Evolutionary conservation across 2,888 invertebrate species (phyloP).

Genomic region (Timandra comae): DNA sequence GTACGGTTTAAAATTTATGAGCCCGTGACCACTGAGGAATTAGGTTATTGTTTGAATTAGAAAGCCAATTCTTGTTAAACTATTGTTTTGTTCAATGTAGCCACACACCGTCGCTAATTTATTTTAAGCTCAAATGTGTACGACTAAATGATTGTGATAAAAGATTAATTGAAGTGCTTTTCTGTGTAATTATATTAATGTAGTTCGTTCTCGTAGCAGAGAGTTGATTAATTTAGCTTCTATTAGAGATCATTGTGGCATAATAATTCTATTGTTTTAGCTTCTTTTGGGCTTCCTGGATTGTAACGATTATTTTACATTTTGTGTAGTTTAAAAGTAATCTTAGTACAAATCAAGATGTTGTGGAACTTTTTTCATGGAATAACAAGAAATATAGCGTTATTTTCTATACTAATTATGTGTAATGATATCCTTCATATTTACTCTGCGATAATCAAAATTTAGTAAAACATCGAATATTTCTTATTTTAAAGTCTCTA

Average conservation of each 20-base stretch:
- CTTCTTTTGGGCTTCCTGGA: too few species aligned
- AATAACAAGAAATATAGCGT: too few species aligned
- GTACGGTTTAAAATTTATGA: slow-evolving; percentile 60
- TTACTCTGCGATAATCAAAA: too few species aligned
- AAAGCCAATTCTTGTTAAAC: slow-evolving; percentile 22
- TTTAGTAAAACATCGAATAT: too few species aligned
- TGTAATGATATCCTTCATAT: too few species aligned
- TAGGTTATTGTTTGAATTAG: slow-evolving; percentile 54
- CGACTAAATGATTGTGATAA: slow-evolving; percentile 13
- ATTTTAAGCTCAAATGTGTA: slow-evolving; percentile 21
- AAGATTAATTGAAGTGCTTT: slow-evolving; percentile 19
- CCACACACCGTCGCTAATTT: slow-evolving; percentile 54
- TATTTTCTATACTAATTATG: too few species aligned
- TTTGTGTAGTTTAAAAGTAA: too few species aligned
- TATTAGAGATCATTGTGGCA: background rate
- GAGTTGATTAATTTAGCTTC: slow-evolving; percentile 7
- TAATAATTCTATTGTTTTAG: too few species aligned
- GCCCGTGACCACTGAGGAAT: slow-evolving; percentile 52
- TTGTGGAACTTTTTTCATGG: too few species aligned
- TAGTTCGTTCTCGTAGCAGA: slow-evolving; percentile 3
- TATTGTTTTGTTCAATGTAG: slow-evolving; percentile 23
- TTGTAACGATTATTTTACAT: too few species aligned
- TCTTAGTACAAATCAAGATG: too few species aligned
- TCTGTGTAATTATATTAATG: slow-evolving; percentile 13
- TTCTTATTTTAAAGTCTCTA: too few species aligned